Conservation (phyloP, 2,888 invertebrate species). For the Drosophila ezoana region DNA sequence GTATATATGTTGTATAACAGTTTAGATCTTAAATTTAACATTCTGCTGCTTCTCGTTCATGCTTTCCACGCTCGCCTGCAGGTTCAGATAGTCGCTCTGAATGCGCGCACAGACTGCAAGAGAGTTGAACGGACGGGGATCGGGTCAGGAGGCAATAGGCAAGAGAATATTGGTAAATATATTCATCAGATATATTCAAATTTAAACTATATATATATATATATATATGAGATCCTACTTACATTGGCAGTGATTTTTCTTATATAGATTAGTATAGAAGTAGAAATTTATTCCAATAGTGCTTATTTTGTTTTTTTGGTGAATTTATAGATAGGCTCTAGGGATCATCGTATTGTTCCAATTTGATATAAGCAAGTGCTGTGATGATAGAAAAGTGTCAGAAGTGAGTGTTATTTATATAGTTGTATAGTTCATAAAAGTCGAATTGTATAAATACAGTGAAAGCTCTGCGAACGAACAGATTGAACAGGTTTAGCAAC, state of each 20-base stretch:
- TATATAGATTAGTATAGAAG: conserved; percentile 17
- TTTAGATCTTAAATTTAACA: conserved; percentile 75
- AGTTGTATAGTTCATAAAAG: conserved; percentile 7
- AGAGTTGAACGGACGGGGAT: conserved; percentile 14
- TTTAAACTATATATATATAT: neutral
- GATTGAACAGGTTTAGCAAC: too few species aligned
- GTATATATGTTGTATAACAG: conserved; percentile 36
- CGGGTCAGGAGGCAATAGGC: neutral
- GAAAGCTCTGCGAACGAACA: neutral
- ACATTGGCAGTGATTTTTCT: conserved; percentile 56
- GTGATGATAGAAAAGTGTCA: conserved; percentile 60
- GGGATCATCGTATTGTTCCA: conserved; percentile 83
- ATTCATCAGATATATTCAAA: conserved; percentile 1
- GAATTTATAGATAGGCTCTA: conserved; percentile 58
- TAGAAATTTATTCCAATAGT: conserved; percentile 46
- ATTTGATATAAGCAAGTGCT: conserved; percentile 84
- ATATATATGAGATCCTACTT: conserved; percentile 57
- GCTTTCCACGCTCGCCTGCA: conserved; percentile 80
- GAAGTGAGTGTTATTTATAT: conserved; percentile 39
- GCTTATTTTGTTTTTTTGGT: conserved; percentile 36
- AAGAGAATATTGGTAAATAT: conserved; percentile 7
- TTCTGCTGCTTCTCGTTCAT: conserved; percentile 79
- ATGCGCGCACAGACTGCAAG: conserved; percentile 82
- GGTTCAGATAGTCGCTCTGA: conserved; percentile 80
- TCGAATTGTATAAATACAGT: neutral